Evolutionary conservation across 2,888 invertebrate species (phyloP).

Genomic region (Aporophyla nigra): DNA sequence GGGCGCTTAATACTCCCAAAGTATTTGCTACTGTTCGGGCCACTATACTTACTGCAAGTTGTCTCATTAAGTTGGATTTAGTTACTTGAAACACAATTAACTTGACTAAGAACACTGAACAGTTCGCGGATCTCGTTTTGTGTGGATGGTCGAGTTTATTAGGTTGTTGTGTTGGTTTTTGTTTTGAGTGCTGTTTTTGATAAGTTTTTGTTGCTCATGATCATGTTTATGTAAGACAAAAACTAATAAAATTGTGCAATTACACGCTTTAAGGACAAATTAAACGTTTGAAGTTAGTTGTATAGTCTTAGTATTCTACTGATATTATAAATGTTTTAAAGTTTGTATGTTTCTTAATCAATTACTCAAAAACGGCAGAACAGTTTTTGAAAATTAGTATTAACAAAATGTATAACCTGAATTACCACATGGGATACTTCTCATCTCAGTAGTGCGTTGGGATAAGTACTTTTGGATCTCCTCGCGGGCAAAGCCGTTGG

Average conservation of each 20-base stretch:
- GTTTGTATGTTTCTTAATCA: too few species aligned
- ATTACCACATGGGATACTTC: too few species aligned
- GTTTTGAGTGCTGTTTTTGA: not conserved
- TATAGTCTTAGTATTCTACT: too few species aligned
- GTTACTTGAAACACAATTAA: slow-evolving; percentile 77
- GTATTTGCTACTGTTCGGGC: slow-evolving; percentile 65
- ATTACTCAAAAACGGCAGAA: too few species aligned
- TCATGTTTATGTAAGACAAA: not conserved
- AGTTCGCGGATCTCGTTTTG: slow-evolving; percentile 58
- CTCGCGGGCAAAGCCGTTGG: too few species aligned
- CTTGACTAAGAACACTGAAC: slow-evolving; percentile 67
- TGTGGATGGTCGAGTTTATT: slow-evolving; percentile 58
- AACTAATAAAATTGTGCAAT: not conserved
- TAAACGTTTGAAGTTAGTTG: not conserved
- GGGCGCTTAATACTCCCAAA: slow-evolving; percentile 63
- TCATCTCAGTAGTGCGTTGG: too few species aligned
- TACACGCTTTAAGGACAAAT: too few species aligned
- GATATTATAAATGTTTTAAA: too few species aligned
- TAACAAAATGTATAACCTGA: too few species aligned
- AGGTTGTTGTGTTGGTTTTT: slow-evolving; percentile 27
- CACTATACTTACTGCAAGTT: slow-evolving; percentile 71
- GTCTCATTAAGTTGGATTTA: slow-evolving; percentile 80
- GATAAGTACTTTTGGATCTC: too few species aligned
- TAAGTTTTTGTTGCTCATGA: not conserved
- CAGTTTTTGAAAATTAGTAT: too few species aligned